Percentiles rank a stretch among this genome's conserved stretches.
These are phyloP conservation scores for Deilephila elpenor DNA, from an alignment of 2,888 invertebrate species.

Conservation along the genomic window DNA sequence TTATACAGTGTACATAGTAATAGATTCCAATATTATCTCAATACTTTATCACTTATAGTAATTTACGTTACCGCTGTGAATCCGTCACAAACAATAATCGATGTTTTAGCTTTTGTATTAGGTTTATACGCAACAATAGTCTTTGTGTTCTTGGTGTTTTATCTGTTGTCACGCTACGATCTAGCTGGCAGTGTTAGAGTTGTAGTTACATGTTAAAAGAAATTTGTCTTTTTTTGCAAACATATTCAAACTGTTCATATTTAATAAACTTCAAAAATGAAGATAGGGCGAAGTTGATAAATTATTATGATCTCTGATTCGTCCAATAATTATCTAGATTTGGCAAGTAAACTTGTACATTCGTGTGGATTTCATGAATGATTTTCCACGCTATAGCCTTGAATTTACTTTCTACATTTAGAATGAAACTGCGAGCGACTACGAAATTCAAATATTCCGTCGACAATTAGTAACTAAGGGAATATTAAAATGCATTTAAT, in stretches of 20 bases:
- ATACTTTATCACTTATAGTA: background rate
- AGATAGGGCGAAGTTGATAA: background rate
- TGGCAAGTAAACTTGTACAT: too few species aligned
- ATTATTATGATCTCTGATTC: too few species aligned
- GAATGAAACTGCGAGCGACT: too few species aligned
- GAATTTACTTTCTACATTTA: too few species aligned
- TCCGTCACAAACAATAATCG: background rate
- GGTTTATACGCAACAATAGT: background rate
- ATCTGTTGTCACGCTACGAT: background rate
- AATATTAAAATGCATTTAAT: too few species aligned
- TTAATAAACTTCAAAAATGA: background rate
- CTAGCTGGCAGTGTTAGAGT: background rate
- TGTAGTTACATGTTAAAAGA: background rate
- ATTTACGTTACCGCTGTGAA: background rate
- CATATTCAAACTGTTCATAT: background rate
- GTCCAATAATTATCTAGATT: too few species aligned
- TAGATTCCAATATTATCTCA: background rate
- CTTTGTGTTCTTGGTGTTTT: background rate
- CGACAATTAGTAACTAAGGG: too few species aligned
- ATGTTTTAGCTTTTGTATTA: background rate
- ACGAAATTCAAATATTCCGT: too few species aligned
- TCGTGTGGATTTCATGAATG: too few species aligned
- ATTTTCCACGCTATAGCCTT: too few species aligned
- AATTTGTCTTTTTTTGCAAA: background rate
- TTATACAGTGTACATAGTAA: background rate